These are phyloP conservation scores for Crossocerus cetratus DNA, from an alignment of 2,888 invertebrate species.

Conservation along the genomic window DNA sequence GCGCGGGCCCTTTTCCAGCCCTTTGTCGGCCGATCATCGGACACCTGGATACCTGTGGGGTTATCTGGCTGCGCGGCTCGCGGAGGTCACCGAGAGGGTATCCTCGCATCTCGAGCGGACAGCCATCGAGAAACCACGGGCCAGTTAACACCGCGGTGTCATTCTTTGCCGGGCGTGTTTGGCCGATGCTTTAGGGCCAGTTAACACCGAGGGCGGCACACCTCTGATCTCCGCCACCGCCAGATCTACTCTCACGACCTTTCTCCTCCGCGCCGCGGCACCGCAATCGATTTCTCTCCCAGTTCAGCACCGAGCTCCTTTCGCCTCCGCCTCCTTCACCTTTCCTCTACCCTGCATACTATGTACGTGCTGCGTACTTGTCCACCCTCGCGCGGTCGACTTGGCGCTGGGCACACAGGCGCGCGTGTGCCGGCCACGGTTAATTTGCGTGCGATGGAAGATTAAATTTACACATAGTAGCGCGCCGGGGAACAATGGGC, in stretches of 20 bases:
- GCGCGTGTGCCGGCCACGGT: constrained; percentile 24
- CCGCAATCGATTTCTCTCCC: constrained; percentile 38
- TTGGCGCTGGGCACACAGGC: constrained; percentile 32
- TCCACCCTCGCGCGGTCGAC: too few relatives aligned
- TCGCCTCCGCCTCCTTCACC: too few relatives aligned
- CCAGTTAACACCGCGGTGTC: constrained; percentile 51
- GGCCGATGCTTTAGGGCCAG: constrained; percentile 49
- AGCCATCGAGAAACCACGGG: constrained; percentile 37
- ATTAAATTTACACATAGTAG: constrained; percentile 77
- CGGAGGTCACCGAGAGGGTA: constrained; percentile 56
- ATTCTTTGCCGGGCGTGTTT: constrained; percentile 47
- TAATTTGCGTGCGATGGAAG: constrained; percentile 62
- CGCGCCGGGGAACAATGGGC: constrained; percentile 73
- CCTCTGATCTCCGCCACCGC: constrained; percentile 29
- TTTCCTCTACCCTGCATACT: too few relatives aligned
- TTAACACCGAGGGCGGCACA: constrained; percentile 42
- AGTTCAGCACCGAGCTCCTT: too few relatives aligned
- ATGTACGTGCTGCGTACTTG: too few relatives aligned
- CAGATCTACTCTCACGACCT: constrained; percentile 7
- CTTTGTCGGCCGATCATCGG: constrained; percentile 60
- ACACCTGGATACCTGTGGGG: constrained; percentile 53
- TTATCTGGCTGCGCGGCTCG: constrained; percentile 42
- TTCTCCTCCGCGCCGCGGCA: not conserved
- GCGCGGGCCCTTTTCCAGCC: constrained; percentile 24
- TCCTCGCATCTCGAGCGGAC: constrained; percentile 51